Evolutionary conservation across 2,797 vertebrate genomes (phyloP), one percentile per base, ranked within the genome.

Genomic region (Oreochromis grahami): DNA sequence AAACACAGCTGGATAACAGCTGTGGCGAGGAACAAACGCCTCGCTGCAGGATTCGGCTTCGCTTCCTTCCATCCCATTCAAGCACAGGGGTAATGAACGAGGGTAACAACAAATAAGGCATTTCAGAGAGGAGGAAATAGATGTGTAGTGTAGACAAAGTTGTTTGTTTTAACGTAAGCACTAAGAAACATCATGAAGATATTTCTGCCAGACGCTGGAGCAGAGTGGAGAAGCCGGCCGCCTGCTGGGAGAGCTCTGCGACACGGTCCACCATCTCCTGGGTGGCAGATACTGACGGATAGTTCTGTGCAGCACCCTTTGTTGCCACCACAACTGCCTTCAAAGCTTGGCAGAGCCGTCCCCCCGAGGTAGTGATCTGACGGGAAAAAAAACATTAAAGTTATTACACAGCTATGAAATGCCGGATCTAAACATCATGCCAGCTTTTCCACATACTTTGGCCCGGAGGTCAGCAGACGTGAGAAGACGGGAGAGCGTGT

Each of bases 181-280:
- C 78, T 52, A 26, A 8, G 36, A 88, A 87, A 89, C 79, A 93
- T 94, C 91, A 95, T 80, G 95, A 97, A 3, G 96, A 96, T 88
- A 96, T 96, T 88, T 96, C 96, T 19, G 97, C 96, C 89, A 98
- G 94, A 76, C 97, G 95, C 88, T 97, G 95, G 10, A 98, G 96
- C 80, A 98, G 96, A 70, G 96, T 95, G 83, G 98, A 97, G 94
- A 98, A 98, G 34, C 96, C 96, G 1, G 97, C 96, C 0, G 98
- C 98, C 56, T 96, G 97, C 80, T 97, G 97, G 26, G 97, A 97
- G 70, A 98, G 96, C 89, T 98, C 97, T 0, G 96, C 96, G 11
- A 98, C 98, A 1, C 97, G 94, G 84, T 97, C 96, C 14, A 96
- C 96, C 97, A 98, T 98, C 92, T 98, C 97, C 90, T 97, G 97